Evolutionary conservation across 2,113 vertebrate genomes (phyloP), one percentile per base, ranked within the genome.

Genomic region (Leptobrachium ailaonicum): DNA sequence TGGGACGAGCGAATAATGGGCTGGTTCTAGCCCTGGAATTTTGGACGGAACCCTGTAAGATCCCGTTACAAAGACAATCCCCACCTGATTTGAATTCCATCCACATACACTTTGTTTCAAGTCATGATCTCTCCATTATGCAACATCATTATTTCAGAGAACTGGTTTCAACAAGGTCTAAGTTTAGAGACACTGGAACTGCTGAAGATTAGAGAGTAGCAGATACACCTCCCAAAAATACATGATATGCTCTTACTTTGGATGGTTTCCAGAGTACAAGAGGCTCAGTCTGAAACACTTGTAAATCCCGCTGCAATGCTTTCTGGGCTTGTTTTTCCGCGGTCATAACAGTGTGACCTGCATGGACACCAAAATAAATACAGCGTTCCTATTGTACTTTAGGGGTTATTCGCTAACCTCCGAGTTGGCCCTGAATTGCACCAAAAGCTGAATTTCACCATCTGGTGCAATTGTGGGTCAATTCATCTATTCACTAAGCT

Each of bases 191-290:
- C 4, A 58, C 62, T 60, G 11, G 54, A 13, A 47, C 54, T 63
- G 58, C 41, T 54, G 60, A 66, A 62, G 76, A 78, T 78, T 78
- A 78, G 45, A 41, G 58, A 43, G 67, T 78, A 63, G 76, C 67
- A 78, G 68, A 60, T 42, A 45, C 54, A 44, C 41, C 40, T 70
- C 50, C 20, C 2, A 20, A 71, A 41, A 63, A 78, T 71, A 78
- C 68, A 71, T 41, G 67, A 78, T 78, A 78, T 77, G 41, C 45
- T 78, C 42, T 71, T 78, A 71, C 42, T 53, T 78, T 78, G 76
- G 68, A 71, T 71, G 56, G 42, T 63, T 78, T 70, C 76, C 76
- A 78, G 68, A 54, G 76, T 78, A 78, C 76, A 71, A 78, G 54
- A 71, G 54, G 76, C 69, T 78, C 67, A 71, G 43, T 6, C 54